Evolutionary conservation across 2,113 vertebrate genomes (phyloP).

Genomic region (Cacatua alba): DNA sequence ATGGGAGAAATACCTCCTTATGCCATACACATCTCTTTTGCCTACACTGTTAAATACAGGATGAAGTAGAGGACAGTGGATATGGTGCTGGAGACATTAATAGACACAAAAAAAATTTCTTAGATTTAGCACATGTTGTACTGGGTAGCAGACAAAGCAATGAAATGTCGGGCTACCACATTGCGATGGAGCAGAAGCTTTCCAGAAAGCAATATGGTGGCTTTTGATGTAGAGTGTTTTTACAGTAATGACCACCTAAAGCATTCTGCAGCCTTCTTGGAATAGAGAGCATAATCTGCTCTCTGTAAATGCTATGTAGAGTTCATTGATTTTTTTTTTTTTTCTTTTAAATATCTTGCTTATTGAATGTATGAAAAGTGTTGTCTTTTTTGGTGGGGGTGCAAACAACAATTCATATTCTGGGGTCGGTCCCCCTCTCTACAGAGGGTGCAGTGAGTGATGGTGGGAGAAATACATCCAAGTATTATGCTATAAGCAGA

Average conservation of each 20-base stretch:
- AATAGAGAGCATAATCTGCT: background rate
- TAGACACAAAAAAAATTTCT: background rate
- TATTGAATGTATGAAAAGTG: background rate
- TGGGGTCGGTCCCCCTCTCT: background rate
- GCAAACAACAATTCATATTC: background rate
- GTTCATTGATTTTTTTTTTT: background rate
- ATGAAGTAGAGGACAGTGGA: background rate
- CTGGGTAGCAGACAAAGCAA: background rate
- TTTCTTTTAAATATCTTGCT: background rate
- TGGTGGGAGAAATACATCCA: background rate
- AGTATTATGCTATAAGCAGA: background rate
- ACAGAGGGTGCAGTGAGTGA: background rate
- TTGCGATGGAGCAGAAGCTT: background rate
- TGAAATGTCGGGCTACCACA: background rate
- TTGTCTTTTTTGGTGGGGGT: background rate
- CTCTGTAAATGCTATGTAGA: background rate
- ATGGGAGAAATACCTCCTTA: background rate
- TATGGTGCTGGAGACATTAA: accelerated
- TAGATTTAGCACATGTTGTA: background rate
- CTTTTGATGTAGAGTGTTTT: background rate
- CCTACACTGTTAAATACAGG: background rate
- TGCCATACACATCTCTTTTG: background rate
- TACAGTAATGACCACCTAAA: background rate
- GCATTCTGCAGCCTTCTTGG: background rate
- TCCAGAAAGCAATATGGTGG: background rate